Percentiles rank a stretch among this genome's conserved stretches.
Evolutionary conservation across 2,797 vertebrate genomes (phyloP).

Genomic region (Ispidina lecontei): DNA sequence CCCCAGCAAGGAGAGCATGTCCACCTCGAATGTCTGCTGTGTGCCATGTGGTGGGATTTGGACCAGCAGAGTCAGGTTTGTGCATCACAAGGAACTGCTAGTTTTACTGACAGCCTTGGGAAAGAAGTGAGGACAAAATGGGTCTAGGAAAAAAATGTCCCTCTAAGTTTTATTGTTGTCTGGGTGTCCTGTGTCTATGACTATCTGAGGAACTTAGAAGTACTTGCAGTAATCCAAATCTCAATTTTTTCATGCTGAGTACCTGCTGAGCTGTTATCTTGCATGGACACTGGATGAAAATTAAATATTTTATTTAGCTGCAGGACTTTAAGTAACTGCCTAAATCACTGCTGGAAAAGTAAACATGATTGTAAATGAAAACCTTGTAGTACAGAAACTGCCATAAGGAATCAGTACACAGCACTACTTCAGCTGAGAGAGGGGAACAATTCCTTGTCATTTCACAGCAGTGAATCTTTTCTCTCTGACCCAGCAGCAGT

Average conservation of each 20-base stretch:
- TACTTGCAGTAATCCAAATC: background rate
- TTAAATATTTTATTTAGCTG: slow-evolving; percentile 53
- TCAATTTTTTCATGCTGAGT: background rate
- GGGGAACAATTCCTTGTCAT: background rate
- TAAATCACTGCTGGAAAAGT: slow-evolving; percentile 27
- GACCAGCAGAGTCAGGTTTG: background rate
- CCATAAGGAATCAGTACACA: background rate
- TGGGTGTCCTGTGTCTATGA: background rate
- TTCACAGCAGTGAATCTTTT: slow-evolving; percentile 13
- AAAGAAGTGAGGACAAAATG: background rate
- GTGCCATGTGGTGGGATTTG: background rate
- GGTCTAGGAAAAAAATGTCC: background rate
- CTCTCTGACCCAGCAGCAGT: slow-evolving; percentile 12
- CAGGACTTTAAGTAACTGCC: slow-evolving; percentile 34
- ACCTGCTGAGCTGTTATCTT: slow-evolving; percentile 19
- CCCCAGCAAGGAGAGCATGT: background rate
- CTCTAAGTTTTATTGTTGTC: background rate
- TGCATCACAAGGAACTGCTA: background rate
- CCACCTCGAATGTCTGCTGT: background rate
- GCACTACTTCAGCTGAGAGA: background rate
- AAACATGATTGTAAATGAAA: slow-evolving; percentile 46
- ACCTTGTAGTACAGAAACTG: background rate
- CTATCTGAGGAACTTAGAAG: background rate
- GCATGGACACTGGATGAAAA: slow-evolving; percentile 25
- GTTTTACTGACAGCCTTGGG: background rate